Base-by-base conservation (phyloP, 2,888 invertebrate genomes). In the Lepidocyrtinus sp. region DNA sequence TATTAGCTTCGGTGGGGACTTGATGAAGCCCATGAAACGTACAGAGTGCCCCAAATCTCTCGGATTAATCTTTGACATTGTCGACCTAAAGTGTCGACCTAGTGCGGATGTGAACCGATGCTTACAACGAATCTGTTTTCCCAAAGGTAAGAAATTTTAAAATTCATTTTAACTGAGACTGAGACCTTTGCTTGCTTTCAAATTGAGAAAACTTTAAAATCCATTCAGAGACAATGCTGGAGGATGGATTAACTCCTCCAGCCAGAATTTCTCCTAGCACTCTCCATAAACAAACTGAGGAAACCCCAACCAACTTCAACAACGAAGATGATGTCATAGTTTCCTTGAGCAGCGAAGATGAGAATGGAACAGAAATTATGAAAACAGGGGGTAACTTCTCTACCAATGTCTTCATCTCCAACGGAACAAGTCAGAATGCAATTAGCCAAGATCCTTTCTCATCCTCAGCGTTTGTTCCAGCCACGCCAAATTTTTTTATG, bases 61-160 rank as follows among this genome's bases (percentile, higher is more conserved):
- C 0, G 68, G 61, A 3, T 21, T 68, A 46, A 59, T 22, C 3
- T 75, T 75, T 46, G 75, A 75, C 50, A 21, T 75, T n/a, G 17
- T n/a, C 7, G 15, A 62, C 21, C n/a, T 61, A 3, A 24, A 62
- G 5, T 75, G 75, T 46, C n/a, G 45, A 19, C 45, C 75, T 0
- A 25, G 22, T 7, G n/a, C 12, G 12, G 9, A n/a, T 3, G 9
- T 36, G 7, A 17, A 46, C 1, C 24, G 2, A 7, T 75, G 75
- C 21, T 17, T 62, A n/a, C 75, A 75, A 19, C 7, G 46, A 68
- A n/a, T 17, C 1, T 75, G 75, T 24, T 75, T 59, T 25, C 75
- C 75, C 12, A 15, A 67, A 68, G 68, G 67, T 75, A 65, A 12
- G 55, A 1, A 70, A 24, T 24, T 17, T 55, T 50, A 17, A 69